These are phyloP conservation scores for Betta splendens DNA, from an alignment of 2,797 vertebrate species.

Conservation along the genomic window DNA sequence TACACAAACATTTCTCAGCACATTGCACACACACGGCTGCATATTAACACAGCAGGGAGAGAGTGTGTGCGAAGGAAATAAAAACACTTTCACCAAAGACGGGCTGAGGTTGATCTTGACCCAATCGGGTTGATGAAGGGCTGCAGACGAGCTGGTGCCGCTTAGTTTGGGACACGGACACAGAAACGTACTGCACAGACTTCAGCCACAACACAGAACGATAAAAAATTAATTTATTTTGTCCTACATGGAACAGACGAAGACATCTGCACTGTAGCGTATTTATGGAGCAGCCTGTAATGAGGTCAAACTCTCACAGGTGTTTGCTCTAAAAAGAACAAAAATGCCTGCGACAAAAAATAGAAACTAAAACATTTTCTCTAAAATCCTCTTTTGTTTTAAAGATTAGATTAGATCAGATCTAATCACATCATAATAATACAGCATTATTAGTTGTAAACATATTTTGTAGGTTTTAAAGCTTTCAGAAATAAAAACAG, in stretches of 20 bases:
- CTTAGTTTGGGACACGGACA: not conserved
- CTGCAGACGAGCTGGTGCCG: not conserved
- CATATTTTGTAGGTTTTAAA: not conserved
- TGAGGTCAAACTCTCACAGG: no score
- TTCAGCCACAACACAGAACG: not conserved
- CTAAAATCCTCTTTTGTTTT: not conserved
- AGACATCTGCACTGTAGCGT: not conserved
- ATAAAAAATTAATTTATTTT: conserved; percentile 6
- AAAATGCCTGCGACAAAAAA: not conserved
- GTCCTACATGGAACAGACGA: not conserved
- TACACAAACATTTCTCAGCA: conserved; percentile 42
- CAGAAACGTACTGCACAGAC: no score
- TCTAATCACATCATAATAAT: not conserved
- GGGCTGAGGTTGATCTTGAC: not conserved
- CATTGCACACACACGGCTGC: conserved; percentile 14
- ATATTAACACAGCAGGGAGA: conserved; percentile 29
- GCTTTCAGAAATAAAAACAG: not conserved
- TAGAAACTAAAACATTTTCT: no score
- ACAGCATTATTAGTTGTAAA: conserved; percentile 11
- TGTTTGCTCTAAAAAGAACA: not conserved
- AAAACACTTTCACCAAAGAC: conserved; percentile 24
- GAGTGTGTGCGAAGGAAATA: conserved; percentile 47
- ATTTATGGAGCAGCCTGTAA: not conserved
- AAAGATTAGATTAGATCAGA: no score
- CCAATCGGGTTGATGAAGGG: conserved; percentile 1